phyloP scores from a whole-genome alignment of 2,888 invertebrate genomes.

The Latheticus oryzae region DNA sequence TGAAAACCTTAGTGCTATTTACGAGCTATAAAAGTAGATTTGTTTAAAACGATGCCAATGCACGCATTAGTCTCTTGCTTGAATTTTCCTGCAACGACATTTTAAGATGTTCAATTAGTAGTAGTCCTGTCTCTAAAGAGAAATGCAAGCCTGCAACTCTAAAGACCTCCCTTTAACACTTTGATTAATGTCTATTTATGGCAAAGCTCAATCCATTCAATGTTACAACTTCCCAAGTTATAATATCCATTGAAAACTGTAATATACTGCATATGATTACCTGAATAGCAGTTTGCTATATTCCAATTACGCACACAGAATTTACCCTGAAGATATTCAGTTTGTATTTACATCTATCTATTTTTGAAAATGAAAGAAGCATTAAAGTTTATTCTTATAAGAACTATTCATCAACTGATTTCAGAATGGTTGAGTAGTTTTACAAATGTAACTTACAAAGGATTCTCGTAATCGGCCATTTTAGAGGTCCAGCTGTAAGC shows the following conservation, averaged over 20 bases:
- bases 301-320: constrained; percentile 48
- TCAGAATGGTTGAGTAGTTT: no score
- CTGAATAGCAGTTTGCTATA: constrained; percentile 44
- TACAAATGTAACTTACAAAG: constrained; percentile 16
- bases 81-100: constrained; percentile 39
- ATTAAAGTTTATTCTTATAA: no score
- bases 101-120: constrained; percentile 51
- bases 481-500: constrained; percentile 8
- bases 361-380: no score
- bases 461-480: constrained; percentile 10
- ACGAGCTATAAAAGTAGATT: constrained; percentile 48
- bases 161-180: constrained; percentile 40
- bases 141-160: constrained; percentile 34
- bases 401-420: no score
- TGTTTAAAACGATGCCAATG: constrained; percentile 44
- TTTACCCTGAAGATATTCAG: constrained; percentile 23
- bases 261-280: constrained; percentile 52
- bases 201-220: constrained; percentile 28
- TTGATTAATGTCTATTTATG: constrained; percentile 48
- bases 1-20: constrained; percentile 45
- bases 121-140: constrained; percentile 45
- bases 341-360: no score
- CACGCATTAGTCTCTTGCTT: constrained; percentile 30
- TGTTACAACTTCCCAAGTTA: constrained; percentile 32
- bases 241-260: constrained; percentile 46